Evolutionary conservation across 1,140 invertebrate species (phyloP).

Genomic region (Wasmannia auropunctata): DNA sequence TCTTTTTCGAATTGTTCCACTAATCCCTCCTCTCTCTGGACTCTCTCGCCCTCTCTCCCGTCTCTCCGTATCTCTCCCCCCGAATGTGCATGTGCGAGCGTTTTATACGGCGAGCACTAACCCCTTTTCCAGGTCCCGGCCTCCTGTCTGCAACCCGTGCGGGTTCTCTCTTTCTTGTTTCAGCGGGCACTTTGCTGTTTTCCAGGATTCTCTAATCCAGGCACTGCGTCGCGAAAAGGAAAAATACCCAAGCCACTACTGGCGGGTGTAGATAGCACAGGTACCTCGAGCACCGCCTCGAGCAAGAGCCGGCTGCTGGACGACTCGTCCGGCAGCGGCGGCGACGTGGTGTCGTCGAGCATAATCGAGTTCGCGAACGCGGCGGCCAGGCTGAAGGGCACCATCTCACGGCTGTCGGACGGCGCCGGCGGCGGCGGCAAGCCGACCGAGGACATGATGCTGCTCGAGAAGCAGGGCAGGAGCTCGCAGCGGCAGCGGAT

Average conservation of each 20-base stretch:
- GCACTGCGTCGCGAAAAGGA: constrained; percentile 92
- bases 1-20: constrained; percentile 18
- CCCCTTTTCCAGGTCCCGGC: constrained; percentile 84
- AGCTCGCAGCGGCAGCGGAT: constrained; percentile 91
- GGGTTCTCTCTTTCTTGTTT: constrained; percentile 87
- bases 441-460: constrained; percentile 88
- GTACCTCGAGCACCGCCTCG: constrained; percentile 84
- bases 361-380: constrained; percentile 81
- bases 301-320: constrained; percentile 86
- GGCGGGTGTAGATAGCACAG: constrained; percentile 88
- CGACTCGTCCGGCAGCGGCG: constrained; percentile 77
- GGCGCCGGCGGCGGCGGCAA: constrained; percentile 68
- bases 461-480: constrained; percentile 91
- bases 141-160: constrained; percentile 84
- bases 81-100: constrained; percentile 83
- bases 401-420: constrained; percentile 81
- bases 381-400: constrained; percentile 82
- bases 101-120: constrained; percentile 83
- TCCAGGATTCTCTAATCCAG: constrained; percentile 94
- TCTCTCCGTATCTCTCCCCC: constrained; percentile 45
- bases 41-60: neutral
- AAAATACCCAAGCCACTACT: constrained; percentile 93
- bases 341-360: constrained; percentile 79
- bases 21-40: constrained; percentile 42
- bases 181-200: constrained; percentile 94